These are phyloP conservation scores for Ectropis grisescens DNA, from an alignment of 1,140 invertebrate species.

Conservation along the genomic window DNA sequence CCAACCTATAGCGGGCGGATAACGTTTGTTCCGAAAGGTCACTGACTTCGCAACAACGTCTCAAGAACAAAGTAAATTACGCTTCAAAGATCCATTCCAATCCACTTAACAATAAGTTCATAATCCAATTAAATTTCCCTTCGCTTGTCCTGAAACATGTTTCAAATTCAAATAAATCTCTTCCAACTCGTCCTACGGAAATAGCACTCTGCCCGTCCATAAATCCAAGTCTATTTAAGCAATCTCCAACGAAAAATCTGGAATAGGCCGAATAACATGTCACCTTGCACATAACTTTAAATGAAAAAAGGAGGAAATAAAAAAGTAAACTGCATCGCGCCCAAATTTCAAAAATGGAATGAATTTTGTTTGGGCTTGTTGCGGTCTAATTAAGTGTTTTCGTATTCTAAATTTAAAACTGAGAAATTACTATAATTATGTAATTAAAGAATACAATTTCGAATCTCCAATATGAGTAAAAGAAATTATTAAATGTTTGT, in stretches of 20 bases:
- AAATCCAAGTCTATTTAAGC: conserved; percentile 65
- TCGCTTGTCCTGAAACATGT: conserved; percentile 55
- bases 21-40: no score
- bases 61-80: no score
- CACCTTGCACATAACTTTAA: conserved; percentile 26
- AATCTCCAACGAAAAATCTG: conserved; percentile 62
- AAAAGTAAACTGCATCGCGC: conserved; percentile 4
- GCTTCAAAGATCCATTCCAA: no score
- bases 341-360: conserved; percentile 3
- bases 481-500: no score
- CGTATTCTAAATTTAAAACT: conserved; percentile 2
- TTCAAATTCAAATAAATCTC: conserved; percentile 68
- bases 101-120: conserved; percentile 34
- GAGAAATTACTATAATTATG: conserved; percentile 4
- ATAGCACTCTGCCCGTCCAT: conserved; percentile 62
- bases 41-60: no score
- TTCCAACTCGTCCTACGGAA: conserved; percentile 56
- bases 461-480: no score
- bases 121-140: conserved; percentile 66
- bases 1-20: no score
- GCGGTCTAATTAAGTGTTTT: no score
- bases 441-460: no score
- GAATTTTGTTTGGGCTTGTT: not conserved
- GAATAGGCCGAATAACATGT: conserved; percentile 48
- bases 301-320: conserved; percentile 11